These are phyloP conservation scores for Forpus xanthops DNA, from an alignment of 2,797 vertebrate species.

Conservation along the genomic window DNA sequence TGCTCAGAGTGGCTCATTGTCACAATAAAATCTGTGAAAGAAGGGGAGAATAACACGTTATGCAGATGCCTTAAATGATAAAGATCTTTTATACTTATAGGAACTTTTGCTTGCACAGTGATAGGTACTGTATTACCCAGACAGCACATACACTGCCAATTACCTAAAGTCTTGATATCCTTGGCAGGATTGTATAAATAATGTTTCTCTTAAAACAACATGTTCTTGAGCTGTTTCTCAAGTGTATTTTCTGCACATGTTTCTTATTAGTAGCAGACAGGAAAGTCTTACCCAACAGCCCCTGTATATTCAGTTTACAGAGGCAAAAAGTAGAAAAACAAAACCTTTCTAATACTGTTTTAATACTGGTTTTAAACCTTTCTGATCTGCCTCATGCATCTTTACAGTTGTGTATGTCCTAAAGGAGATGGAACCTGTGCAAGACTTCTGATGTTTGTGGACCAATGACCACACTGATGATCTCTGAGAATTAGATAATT, in stretches of 20 bases:
- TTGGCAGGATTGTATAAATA: not conserved
- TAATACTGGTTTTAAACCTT: not conserved
- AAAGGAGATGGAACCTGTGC: not conserved
- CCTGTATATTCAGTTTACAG: not conserved
- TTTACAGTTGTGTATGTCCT: not conserved
- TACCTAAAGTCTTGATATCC: not conserved
- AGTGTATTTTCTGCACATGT: conserved; percentile 1
- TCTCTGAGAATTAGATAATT: not conserved
- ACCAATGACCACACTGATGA: not conserved
- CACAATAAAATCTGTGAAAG: not conserved
- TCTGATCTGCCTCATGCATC: not conserved
- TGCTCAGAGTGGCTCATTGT: not conserved
- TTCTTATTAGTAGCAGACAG: conserved; percentile 12
- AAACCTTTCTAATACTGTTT: not conserved
- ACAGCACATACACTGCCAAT: not conserved
- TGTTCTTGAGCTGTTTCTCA: conserved; percentile 23
- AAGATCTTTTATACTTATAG: not conserved
- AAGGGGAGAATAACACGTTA: not conserved
- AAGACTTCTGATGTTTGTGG: not conserved
- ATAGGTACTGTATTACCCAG: not conserved
- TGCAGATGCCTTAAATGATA: not conserved
- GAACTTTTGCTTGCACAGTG: not conserved
- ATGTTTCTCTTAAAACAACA: conserved; percentile 29
- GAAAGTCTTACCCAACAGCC: not conserved
- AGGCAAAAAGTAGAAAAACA: not conserved